A percentile compares a stretch with the other conserved stretches of the same genome.
These are phyloP conservation scores for Butastur rufipennis DNA, from an alignment of 2,113 vertebrate species.

Conservation along the genomic window DNA sequence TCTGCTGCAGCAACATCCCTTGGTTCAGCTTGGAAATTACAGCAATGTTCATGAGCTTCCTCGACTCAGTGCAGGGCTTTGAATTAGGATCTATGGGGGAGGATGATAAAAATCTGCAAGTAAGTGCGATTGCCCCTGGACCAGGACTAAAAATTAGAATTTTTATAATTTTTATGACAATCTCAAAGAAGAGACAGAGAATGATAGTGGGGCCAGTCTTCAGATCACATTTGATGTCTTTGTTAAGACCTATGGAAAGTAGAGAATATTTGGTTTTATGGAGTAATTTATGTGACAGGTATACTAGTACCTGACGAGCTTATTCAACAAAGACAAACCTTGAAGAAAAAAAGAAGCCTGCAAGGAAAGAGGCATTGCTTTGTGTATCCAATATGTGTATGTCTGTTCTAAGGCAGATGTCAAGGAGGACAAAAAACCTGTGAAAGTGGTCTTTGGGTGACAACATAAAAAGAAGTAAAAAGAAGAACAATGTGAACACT, in stretches of 20 bases:
- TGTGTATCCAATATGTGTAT: not conserved
- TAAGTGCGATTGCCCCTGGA: not conserved
- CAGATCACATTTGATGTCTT: not conserved
- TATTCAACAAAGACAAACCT: not conserved
- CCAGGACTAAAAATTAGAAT: not conserved
- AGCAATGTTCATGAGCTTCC: not conserved
- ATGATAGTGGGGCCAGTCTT: not conserved
- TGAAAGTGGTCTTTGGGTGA: not conserved
- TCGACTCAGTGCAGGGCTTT: not conserved
- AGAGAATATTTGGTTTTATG: not conserved
- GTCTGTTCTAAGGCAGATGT: not conserved
- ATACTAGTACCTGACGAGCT: not conserved
- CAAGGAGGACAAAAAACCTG: not conserved
- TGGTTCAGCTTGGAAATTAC: not conserved
- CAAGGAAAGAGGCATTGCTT: not conserved
- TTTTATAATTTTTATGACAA: not conserved
- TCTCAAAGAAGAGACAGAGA: not conserved
- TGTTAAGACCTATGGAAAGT: not conserved
- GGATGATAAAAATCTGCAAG: not conserved
- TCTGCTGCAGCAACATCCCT: not conserved
- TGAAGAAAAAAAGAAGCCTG: not conserved
- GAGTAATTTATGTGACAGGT: not conserved
- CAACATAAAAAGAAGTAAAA: not conserved
- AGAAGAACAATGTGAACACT: not conserved
- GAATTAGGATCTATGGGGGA: not conserved